Evolutionary conservation across 2,797 vertebrate genomes (phyloP), one percentile per base, ranked within the genome.

Genomic region (Ambastaia sidthimunki): DNA sequence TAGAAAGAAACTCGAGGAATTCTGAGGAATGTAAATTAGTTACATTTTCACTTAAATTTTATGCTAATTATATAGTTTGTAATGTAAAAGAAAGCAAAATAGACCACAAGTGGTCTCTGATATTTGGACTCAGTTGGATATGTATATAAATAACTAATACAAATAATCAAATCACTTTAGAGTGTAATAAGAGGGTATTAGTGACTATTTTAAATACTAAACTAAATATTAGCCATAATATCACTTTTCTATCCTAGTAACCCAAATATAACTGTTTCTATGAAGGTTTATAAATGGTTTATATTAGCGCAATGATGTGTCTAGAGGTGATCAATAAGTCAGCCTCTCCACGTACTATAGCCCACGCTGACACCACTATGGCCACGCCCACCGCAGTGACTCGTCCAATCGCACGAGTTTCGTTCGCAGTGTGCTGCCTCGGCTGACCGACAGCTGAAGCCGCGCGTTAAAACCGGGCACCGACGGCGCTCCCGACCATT

Each of bases 381-480:
- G 73, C 15, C 85, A 75, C 85, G 71, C 85, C 85, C 67, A 68
- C 34, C 3, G 1, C 6, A 0, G 7, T 18, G 5, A 12, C 77
- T 16, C 3, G 84, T 37, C 86, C 84, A 83, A 85, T 87, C 75
- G 83, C 16, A 72, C 19, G 67, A 74, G 52, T 75, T 80, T 80
- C 76, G 78, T 72, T 62, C 82, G 59, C 55, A 10, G 37, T 74
- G 65, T 59, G 52, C 74, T 78, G 50, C 74, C 31, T 55, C 66
- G 71, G 48, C 21, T 23, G 65, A 85, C 86, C 82, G 75, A 79
- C 82, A 80, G 77, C 80, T 75, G 80, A 80, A 65, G 70, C 82
- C 13, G 28, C 54, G 71, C 71, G 71, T 73, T 80, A 82, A 79
- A 76, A 71, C 66, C 54, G 37, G n/a, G 21, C 13, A 50, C 54